A percentile compares a stretch with the other conserved stretches of the same genome.
Conservation (phyloP, 1,140 invertebrate genomes). For the Neotoxoptera formosana region DNA sequence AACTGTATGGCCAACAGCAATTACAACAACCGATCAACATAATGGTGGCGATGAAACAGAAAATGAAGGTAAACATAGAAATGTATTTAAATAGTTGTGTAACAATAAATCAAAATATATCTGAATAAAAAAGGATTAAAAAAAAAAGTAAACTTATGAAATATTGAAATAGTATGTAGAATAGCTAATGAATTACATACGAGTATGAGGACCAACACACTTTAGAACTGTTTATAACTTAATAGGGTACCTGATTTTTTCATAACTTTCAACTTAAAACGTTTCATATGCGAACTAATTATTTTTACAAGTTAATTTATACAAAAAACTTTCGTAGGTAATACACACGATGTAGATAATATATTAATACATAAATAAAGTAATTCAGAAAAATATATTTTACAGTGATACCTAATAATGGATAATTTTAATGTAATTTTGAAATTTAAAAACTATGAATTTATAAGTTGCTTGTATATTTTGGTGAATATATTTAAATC, state of each 20-base stretch:
- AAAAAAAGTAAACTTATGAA: not conserved
- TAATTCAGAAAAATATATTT: too few species aligned
- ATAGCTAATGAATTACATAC: not conserved
- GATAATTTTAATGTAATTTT: too few species aligned
- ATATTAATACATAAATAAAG: not conserved
- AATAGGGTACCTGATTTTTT: not conserved
- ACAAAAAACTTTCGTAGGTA: not conserved
- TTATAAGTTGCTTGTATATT: not conserved
- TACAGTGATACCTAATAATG: too few species aligned
- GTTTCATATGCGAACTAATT: not conserved
- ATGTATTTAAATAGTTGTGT: not conserved
- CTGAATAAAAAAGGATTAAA: not conserved
- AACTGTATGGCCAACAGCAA: slow-evolving; percentile 1
- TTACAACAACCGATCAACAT: not conserved
- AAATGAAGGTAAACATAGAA: slow-evolving; percentile 23
- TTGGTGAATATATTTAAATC: not conserved
- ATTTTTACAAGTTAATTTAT: not conserved
- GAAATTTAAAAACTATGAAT: too few species aligned
- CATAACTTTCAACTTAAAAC: not conserved
- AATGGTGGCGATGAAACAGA: not conserved
- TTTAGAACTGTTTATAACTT: not conserved
- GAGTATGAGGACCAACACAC: not conserved
- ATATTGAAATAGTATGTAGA: not conserved
- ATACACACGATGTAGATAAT: too few species aligned
- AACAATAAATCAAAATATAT: not conserved